phyloP scores from a whole-genome alignment of 2,797 vertebrate genomes.

The Coregonus suidteri region DNA sequence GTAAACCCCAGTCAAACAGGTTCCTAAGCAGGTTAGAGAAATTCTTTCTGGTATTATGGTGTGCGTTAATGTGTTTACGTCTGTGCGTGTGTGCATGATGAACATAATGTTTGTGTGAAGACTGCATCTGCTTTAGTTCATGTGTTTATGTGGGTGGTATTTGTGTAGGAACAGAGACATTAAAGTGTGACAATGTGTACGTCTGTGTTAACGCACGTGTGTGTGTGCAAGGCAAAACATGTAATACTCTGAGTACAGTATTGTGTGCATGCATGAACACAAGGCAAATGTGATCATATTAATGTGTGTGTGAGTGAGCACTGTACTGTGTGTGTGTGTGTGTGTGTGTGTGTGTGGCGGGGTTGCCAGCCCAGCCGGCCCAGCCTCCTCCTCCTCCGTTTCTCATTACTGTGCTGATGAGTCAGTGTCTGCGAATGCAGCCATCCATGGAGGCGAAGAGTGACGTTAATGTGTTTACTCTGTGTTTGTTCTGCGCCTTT shows the following conservation, averaged over 20 bases:
- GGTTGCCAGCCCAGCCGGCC: background rate
- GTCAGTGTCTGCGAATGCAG: slow-evolving; percentile 65
- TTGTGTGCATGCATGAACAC: background rate
- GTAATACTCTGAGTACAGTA: background rate
- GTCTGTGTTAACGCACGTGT: background rate
- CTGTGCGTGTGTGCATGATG: background rate
- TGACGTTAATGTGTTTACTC: slow-evolving; percentile 57
- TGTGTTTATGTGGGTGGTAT: background rate
- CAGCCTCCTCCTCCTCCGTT: slow-evolving; percentile 37
- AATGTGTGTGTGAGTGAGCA: background rate
- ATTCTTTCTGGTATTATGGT: background rate
- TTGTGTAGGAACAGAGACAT: background rate
- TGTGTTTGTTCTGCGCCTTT: slow-evolving; percentile 36
- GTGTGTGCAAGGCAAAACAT: background rate
- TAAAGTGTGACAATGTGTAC: slow-evolving; percentile 10
- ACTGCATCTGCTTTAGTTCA: background rate
- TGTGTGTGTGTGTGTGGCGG: background rate
- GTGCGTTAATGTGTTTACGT: background rate
- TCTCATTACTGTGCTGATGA: slow-evolving; percentile 59
- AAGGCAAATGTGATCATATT: background rate
- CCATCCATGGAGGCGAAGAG: slow-evolving; percentile 43
- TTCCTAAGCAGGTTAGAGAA: background rate
- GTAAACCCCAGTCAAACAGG: background rate
- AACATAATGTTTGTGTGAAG: background rate
- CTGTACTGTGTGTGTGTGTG: background rate